These are phyloP conservation scores for Pogonocherus hispidulus DNA, from an alignment of 2,888 invertebrate genomes.

Conservation along the genomic window DNA sequence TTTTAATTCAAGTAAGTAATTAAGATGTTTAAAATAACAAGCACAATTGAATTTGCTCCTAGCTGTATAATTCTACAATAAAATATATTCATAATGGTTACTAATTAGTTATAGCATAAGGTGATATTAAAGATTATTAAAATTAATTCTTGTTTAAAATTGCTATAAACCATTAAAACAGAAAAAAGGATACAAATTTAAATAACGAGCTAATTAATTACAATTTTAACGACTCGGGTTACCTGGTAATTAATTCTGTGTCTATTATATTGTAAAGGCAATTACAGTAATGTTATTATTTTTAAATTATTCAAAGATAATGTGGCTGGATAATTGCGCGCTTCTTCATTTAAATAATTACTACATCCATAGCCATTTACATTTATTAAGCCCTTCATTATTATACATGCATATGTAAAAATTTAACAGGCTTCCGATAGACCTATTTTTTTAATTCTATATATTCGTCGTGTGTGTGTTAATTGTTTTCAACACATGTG, in stretches of 20 bases:
- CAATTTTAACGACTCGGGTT: conserved; percentile 46
- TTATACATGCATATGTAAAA: conserved; percentile 25
- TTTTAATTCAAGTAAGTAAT: background rate
- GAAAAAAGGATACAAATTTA: conserved; percentile 39
- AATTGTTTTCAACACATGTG: conserved; percentile 23
- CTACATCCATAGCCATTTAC: conserved; percentile 35
- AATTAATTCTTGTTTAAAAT: conserved; percentile 46
- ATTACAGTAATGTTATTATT: conserved; percentile 52
- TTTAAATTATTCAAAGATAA: conserved; percentile 55
- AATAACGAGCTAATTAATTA: conserved; percentile 48
- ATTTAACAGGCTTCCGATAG: conserved; percentile 22
- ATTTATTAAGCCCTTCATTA: conserved; percentile 35
- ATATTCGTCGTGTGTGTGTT: conserved; percentile 7
- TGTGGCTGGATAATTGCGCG: conserved; percentile 54
- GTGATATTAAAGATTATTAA: conserved; percentile 41
- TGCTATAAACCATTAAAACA: conserved; percentile 40
- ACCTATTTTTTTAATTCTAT: conserved; percentile 7
- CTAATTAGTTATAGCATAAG: conserved; percentile 10
- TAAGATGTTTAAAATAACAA: background rate
- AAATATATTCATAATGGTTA: background rate
- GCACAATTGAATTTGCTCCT: background rate
- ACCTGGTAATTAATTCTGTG: conserved; percentile 46
- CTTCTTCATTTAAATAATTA: conserved; percentile 56
- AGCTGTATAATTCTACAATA: background rate
- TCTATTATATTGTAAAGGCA: conserved; percentile 46